phyloP scores from a whole-genome alignment of 2,113 vertebrate species.

The Arenaria interpres region DNA sequence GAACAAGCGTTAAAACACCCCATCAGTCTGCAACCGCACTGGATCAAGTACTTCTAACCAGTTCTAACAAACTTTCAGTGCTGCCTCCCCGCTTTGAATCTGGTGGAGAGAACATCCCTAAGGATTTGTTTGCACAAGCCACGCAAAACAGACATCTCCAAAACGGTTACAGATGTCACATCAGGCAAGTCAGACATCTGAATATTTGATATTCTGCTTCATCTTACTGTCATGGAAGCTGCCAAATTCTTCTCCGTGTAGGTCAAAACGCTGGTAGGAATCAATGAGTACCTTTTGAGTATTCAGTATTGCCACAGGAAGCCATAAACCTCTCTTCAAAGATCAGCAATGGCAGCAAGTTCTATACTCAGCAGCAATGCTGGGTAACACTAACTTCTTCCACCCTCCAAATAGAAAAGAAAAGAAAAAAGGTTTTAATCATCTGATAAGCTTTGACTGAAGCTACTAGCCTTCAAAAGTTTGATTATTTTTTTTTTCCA shows the following conservation, averaged over 20 bases:
- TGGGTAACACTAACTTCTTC: conserved; percentile 48
- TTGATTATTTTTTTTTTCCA: background rate
- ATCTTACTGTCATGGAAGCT: background rate
- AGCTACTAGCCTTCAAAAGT: background rate
- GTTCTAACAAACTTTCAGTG: background rate
- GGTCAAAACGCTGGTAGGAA: background rate
- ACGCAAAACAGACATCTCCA: background rate
- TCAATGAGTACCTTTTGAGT: conserved; percentile 34
- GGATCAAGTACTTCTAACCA: background rate
- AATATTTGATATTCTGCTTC: background rate
- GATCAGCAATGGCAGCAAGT: conserved; percentile 32
- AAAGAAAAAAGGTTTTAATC: conserved; percentile 32
- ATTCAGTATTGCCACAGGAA: conserved; percentile 40
- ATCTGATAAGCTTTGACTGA: background rate
- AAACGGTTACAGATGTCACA: background rate
- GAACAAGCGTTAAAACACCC: background rate
- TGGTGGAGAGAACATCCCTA: background rate
- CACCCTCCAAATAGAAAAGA: conserved; percentile 58
- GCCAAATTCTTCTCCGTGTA: background rate
- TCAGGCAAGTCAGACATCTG: background rate
- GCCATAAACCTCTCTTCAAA: conserved; percentile 36
- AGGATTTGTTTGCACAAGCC: background rate
- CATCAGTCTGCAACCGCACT: background rate
- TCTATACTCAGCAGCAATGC: conserved; percentile 26
- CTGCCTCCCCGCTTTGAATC: background rate